Conservation (phyloP, 1,140 invertebrate species). For the Mylabris phalerata region DNA sequence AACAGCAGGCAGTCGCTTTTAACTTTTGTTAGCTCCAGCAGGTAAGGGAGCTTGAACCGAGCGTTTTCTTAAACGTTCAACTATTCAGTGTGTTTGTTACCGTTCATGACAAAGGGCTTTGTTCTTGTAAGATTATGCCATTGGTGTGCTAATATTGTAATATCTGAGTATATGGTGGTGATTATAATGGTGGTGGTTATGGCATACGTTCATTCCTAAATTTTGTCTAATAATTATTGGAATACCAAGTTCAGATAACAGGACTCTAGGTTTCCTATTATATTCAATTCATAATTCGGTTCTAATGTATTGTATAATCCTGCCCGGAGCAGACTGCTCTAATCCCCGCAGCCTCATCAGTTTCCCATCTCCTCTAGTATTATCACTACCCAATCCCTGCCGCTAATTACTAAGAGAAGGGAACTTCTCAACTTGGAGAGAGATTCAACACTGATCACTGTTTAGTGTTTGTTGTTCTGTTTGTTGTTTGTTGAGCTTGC, state of each 20-base stretch:
- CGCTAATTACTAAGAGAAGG: constrained; percentile 28
- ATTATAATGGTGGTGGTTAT: no score
- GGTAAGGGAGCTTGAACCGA: constrained; percentile 1
- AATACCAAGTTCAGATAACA: constrained; percentile 7
- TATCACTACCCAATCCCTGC: constrained; percentile 30
- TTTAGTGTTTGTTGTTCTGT: constrained; percentile 31
- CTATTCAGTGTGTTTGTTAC: no score
- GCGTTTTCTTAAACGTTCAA: neutral
- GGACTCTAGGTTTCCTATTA: constrained; percentile 17
- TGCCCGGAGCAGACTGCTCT: constrained; percentile 17
- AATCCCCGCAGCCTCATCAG: constrained; percentile 29
- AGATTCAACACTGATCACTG: constrained; percentile 23
- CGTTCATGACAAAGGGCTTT: no score
- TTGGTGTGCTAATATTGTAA: no score
- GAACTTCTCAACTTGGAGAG: constrained; percentile 25
- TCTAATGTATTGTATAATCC: constrained; percentile 29
- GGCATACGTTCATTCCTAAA: no score
- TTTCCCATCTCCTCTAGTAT: constrained; percentile 30
- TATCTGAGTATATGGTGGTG: no score
- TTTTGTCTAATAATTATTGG: no score
- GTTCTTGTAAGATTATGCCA: no score
- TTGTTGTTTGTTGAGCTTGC: constrained; percentile 23
- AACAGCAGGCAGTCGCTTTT: constrained; percentile 13
- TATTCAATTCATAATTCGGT: constrained; percentile 29
- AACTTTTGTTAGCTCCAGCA: constrained; percentile 1